These are phyloP conservation scores for Anisognathus igniventris DNA, from an alignment of 2,797 vertebrate species.

Conservation along the genomic window DNA sequence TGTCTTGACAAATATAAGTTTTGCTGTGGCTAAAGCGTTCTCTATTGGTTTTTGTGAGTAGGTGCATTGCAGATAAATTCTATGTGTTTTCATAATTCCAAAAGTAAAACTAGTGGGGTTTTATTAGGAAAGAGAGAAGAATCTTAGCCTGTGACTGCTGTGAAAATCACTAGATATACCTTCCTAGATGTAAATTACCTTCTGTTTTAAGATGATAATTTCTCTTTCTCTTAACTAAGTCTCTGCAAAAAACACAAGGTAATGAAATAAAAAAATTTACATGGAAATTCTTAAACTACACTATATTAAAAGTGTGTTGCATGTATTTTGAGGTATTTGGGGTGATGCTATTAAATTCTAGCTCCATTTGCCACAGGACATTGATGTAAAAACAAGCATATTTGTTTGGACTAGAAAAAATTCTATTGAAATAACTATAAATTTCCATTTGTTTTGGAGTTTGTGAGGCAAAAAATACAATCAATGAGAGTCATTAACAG, in stretches of 20 bases:
- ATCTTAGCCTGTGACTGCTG: background rate
- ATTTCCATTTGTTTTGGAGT: background rate
- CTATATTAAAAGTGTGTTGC: background rate
- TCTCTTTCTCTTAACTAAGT: background rate
- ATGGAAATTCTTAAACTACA: background rate
- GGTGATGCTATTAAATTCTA: background rate
- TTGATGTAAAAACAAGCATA: background rate
- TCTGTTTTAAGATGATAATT: background rate
- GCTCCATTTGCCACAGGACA: background rate
- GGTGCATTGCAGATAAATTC: background rate
- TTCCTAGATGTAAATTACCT: background rate
- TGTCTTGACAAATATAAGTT: background rate
- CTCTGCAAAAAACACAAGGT: background rate
- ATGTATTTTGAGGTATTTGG: background rate
- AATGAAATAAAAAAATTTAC: background rate
- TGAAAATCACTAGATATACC: background rate
- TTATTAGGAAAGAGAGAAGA: background rate
- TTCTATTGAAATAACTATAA: background rate
- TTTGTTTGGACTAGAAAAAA: background rate
- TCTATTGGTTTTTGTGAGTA: background rate
- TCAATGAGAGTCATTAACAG: background rate
- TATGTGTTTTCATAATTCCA: background rate
- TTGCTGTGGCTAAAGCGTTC: background rate
- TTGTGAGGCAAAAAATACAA: background rate
- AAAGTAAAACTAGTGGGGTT: background rate